Evolutionary conservation across 2,888 invertebrate genomes (phyloP).

Genomic region (Mythimna vitellina): DNA sequence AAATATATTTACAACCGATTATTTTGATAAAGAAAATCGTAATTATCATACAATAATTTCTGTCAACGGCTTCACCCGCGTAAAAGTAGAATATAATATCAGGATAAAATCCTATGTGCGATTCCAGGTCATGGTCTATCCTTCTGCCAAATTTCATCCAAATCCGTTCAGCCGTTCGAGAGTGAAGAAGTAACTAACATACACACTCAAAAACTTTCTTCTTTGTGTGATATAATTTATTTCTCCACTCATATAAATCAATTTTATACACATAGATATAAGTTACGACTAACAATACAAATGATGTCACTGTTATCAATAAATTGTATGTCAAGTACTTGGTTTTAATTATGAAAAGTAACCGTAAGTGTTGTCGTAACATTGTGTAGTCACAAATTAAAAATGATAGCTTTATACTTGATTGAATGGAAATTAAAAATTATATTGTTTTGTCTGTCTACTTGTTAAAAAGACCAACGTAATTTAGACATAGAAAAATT

Average conservation of each 20-base stretch:
- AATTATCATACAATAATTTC: too few relatives aligned
- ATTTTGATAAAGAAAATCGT: not conserved
- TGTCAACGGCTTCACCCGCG: too few relatives aligned
- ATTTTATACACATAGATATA: slow-evolving; percentile 8
- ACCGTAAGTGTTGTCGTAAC: slow-evolving; percentile 17
- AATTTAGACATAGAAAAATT: not conserved
- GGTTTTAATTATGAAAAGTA: slow-evolving; percentile 43
- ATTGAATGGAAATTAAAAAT: not conserved
- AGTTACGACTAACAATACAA: not conserved
- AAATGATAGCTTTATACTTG: slow-evolving; percentile 24
- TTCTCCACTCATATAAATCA: not conserved
- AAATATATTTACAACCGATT: not conserved
- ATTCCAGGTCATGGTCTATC: too few relatives aligned
- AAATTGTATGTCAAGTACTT: slow-evolving; percentile 28
- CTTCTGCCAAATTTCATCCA: too few relatives aligned
- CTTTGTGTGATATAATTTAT: not conserved
- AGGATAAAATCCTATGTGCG: too few relatives aligned
- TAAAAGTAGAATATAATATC: too few relatives aligned
- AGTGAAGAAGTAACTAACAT: too few relatives aligned
- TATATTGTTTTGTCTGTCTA: not conserved
- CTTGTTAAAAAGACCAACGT: not conserved
- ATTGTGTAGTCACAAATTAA: slow-evolving; percentile 1
- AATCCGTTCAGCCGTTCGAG: too few relatives aligned
- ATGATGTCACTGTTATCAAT: slow-evolving; percentile 44
- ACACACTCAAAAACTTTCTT: too few relatives aligned